phyloP scores from a whole-genome alignment of 2,888 invertebrate genomes.

The Minunthozetes semirufus region DNA sequence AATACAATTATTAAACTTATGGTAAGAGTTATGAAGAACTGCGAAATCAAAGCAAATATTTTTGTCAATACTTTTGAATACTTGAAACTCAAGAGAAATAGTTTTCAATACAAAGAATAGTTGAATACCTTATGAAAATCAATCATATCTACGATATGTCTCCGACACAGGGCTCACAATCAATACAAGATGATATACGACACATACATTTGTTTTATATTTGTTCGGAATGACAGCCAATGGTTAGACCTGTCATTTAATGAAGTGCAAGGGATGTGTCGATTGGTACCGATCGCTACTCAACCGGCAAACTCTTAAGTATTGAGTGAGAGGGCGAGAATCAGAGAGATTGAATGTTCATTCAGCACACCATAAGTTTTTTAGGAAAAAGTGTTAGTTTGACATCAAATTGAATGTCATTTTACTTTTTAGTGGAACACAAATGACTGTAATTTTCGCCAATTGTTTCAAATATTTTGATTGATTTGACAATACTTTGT shows the following conservation, averaged over 20 bases:
- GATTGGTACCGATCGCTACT: constrained; percentile 7
- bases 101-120: background rate
- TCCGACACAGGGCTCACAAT: background rate
- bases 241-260: background rate
- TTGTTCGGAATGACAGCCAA: background rate
- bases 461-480: background rate
- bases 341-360: too few relatives aligned
- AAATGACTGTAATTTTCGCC: background rate
- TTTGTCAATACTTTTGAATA: background rate
- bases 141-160: background rate
- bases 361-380: too few relatives aligned
- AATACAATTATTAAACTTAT: background rate
- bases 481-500: background rate
- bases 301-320: background rate
- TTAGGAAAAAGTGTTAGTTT: background rate
- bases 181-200: background rate
- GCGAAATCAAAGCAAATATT: background rate
- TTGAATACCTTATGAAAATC: constrained; percentile 15
- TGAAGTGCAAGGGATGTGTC: constrained; percentile 8
- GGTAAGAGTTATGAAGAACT: background rate
- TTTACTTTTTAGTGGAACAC: background rate
- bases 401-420: constrained; percentile 1
- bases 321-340: too few relatives aligned
- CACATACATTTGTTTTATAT: background rate
- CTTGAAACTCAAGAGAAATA: background rate